Conservation (phyloP, 2,113 vertebrate genomes). For the Corythornis vintsioides region DNA sequence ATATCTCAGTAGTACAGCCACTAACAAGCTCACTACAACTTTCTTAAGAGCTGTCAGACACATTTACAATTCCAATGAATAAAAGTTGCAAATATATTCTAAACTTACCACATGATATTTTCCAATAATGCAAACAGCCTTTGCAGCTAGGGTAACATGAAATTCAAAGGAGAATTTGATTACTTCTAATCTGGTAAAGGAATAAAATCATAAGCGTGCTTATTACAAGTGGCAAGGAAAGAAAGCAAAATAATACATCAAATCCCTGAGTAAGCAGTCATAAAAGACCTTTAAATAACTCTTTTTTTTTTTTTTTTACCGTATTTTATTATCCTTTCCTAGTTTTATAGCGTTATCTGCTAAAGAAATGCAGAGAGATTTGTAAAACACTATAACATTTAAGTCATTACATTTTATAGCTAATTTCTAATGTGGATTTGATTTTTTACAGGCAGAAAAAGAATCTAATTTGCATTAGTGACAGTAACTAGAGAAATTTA, state of each 20-base stretch:
- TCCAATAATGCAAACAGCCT: constrained; percentile 67
- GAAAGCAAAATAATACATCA: constrained; percentile 71
- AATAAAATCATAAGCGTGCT: constrained; percentile 70
- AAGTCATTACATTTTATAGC: constrained; percentile 90
- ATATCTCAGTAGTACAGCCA: neutral
- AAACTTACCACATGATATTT: constrained; percentile 66
- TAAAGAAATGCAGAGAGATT: constrained; percentile 82
- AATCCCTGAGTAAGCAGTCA: constrained; percentile 79
- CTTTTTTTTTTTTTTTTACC: constrained; percentile 36
- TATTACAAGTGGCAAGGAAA: constrained; percentile 68
- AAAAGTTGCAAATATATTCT: constrained; percentile 71
- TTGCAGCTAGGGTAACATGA: constrained; percentile 55
- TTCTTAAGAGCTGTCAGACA: constrained; percentile 53
- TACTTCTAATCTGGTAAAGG: constrained; percentile 71
- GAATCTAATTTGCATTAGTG: constrained; percentile 89
- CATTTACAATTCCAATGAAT: constrained; percentile 56
- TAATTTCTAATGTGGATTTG: constrained; percentile 90
- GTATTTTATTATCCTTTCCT: constrained; percentile 81
- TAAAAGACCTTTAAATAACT: constrained; percentile 84
- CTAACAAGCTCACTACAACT: constrained; percentile 50
- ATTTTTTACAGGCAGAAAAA: constrained; percentile 86
- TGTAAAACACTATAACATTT: constrained; percentile 87
- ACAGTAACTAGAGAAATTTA: constrained; percentile 88
- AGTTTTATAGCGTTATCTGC: constrained; percentile 82
- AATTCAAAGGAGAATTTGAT: constrained; percentile 75